Percentiles rank a stretch among this genome's conserved stretches.
Evolutionary conservation across 1,140 invertebrate genomes (phyloP).

Genomic region (Drosophila parabipectinata): DNA sequence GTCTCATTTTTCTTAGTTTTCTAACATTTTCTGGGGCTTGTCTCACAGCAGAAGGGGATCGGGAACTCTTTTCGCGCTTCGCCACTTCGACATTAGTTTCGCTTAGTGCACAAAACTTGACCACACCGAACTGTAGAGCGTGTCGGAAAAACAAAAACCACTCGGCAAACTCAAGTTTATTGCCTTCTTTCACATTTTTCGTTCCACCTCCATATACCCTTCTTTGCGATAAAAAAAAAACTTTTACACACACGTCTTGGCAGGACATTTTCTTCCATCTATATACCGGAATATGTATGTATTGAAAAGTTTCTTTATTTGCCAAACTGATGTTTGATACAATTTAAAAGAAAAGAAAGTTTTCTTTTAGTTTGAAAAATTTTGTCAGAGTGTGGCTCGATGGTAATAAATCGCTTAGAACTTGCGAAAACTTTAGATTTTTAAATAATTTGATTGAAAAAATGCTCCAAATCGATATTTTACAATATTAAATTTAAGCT

Average conservation of each 20-base stretch:
- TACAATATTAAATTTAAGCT: too few relatives aligned
- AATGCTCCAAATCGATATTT: neutral
- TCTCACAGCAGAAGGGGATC: neutral
- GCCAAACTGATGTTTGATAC: constrained; percentile 48
- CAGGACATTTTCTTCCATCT: constrained; percentile 39
- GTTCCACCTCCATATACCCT: constrained; percentile 13
- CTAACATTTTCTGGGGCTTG: constrained; percentile 28
- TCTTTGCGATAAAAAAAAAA: constrained; percentile 21
- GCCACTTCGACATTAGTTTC: constrained; percentile 74
- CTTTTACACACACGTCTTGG: constrained; percentile 50
- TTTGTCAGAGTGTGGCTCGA: constrained; percentile 49
- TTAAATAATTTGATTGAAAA: neutral
- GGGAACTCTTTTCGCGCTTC: constrained; percentile 68
- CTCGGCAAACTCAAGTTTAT: constrained; percentile 73
- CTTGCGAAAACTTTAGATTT: constrained; percentile 1
- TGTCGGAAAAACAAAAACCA: constrained; percentile 50
- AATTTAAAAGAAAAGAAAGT: constrained; percentile 33
- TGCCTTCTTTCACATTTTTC: constrained; percentile 42
- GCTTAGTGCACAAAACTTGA: constrained; percentile 72
- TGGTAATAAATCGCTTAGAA: constrained; percentile 26
- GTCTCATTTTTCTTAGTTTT: constrained; percentile 76
- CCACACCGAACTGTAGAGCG: constrained; percentile 44
- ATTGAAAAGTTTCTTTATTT: constrained; percentile 68
- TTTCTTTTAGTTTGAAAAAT: constrained; percentile 36
- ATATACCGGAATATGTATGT: constrained; percentile 40